phyloP scores from a whole-genome alignment of 1,140 invertebrate genomes.

The Eueides isabella region DNA sequence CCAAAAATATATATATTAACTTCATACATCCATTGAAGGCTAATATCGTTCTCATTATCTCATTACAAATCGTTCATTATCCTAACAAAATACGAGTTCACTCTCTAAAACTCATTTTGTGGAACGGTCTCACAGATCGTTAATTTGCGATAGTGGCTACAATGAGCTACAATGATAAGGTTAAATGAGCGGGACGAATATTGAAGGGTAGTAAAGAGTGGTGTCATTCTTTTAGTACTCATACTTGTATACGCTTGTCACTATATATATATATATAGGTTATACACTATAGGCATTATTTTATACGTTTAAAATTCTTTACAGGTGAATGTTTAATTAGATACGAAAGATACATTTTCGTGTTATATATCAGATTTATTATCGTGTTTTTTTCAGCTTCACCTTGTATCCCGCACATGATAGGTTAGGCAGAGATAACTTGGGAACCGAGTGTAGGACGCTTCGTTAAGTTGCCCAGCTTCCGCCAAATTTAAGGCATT shows the following conservation, averaged over 20 bases:
- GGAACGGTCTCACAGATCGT: constrained; percentile 53
- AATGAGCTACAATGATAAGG: constrained; percentile 53
- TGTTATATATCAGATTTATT: too few species aligned
- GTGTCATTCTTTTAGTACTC: constrained; percentile 20
- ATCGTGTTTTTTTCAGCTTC: too few species aligned
- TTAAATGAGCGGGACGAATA: constrained; percentile 52
- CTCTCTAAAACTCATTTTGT: constrained; percentile 49
- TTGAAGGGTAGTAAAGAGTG: constrained; percentile 31
- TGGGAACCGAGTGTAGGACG: too few species aligned
- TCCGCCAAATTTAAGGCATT: too few species aligned
- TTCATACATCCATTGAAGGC: background rate
- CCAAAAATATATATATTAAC: background rate
- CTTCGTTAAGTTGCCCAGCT: too few species aligned
- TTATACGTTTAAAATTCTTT: too few species aligned
- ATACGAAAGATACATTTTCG: too few species aligned
- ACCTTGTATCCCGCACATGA: too few species aligned
- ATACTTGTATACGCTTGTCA: background rate
- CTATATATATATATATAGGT: background rate
- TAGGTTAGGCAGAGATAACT: too few species aligned
- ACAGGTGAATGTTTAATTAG: too few species aligned
- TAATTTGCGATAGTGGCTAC: constrained; percentile 64
- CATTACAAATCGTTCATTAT: constrained; percentile 46
- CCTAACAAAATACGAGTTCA: constrained; percentile 45
- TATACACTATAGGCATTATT: too few species aligned
- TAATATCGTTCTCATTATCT: constrained; percentile 25